These are phyloP conservation scores for Macropis europaea DNA, from an alignment of 2,888 invertebrate species.

Conservation along the genomic window DNA sequence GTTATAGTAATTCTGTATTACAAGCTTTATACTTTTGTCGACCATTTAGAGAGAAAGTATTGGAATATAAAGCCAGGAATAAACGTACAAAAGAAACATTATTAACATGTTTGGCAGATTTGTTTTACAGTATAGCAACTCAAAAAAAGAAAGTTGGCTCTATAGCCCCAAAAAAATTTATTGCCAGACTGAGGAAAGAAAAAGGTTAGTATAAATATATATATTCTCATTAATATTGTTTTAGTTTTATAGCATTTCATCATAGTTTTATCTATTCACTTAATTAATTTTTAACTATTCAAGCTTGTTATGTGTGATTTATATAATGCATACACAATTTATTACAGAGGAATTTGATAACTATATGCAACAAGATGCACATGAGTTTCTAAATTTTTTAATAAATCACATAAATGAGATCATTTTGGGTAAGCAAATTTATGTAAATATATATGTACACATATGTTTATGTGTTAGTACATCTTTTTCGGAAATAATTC, in stretches of 20 bases:
- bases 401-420: conserved; percentile 99
- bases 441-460: not conserved
- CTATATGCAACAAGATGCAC: conserved; percentile 99
- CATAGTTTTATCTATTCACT: not conserved
- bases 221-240: not conserved
- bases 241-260: not conserved
- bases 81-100: conserved; percentile 98
- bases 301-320: not conserved
- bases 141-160: conserved; percentile 99
- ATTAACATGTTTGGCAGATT: conserved; percentile 97
- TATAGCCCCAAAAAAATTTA: conserved; percentile 99
- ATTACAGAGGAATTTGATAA: conserved; percentile 98
- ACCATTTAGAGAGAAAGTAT: conserved; percentile 98
- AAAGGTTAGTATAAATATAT: conserved; percentile 86
- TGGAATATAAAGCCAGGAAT: conserved; percentile 98
- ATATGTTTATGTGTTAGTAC: not conserved
- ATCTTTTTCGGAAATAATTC: conserved; percentile 7
- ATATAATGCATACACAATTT: conserved; percentile 23
- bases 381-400: conserved; percentile 99
- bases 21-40: conserved; percentile 99
- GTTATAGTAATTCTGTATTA: conserved; percentile 99
- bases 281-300: not conserved
- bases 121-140: conserved; percentile 99
- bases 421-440: conserved; percentile 88
- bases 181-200: conserved; percentile 97